Percentiles rank a stretch among this genome's conserved stretches.
phyloP scores from a whole-genome alignment of 1,140 invertebrate species.

The Hyles vespertilio region DNA sequence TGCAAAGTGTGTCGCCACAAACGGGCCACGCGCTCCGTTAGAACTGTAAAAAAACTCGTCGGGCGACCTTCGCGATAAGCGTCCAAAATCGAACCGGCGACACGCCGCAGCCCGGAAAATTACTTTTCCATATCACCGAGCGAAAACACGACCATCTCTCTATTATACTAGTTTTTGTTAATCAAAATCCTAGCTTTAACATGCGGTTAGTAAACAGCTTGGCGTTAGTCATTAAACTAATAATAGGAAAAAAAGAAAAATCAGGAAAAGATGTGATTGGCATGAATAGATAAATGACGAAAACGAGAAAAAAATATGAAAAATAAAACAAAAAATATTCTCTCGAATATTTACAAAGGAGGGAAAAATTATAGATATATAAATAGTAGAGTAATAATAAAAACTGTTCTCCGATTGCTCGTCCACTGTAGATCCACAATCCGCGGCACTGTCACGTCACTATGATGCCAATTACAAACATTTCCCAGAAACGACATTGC shows the following conservation, averaged over 20 bases:
- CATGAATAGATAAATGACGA: constrained; percentile 53
- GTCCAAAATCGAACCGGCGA: constrained; percentile 35
- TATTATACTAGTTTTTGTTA: too few species aligned
- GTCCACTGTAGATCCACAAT: constrained; percentile 47
- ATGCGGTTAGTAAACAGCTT: constrained; percentile 52
- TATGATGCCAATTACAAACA: constrained; percentile 71
- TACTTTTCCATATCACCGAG: background rate
- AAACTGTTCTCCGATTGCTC: constrained; percentile 48
- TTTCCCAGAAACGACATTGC: constrained; percentile 40
- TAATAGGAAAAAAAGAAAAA: constrained; percentile 36
- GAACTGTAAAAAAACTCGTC: constrained; percentile 70
- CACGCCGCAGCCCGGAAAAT: constrained; percentile 30
- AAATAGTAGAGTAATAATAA: constrained; percentile 34
- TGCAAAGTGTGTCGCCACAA: constrained; percentile 26
- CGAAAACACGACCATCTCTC: too few species aligned
- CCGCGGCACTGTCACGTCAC: constrained; percentile 60
- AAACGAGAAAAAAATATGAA: constrained; percentile 1
- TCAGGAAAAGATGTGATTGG: constrained; percentile 63
- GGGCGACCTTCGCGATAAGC: constrained; percentile 41
- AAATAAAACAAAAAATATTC: constrained; percentile 41
- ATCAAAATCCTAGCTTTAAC: constrained; percentile 8
- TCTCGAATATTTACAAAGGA: constrained; percentile 52
- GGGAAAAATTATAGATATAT: constrained; percentile 31
- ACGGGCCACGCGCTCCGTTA: constrained; percentile 48
- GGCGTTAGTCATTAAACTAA: constrained; percentile 26